A percentile compares a stretch with the other conserved stretches of the same genome.
Evolutionary conservation across 1,140 invertebrate genomes (phyloP).

Genomic region (Pogonomyrmex barbatus): DNA sequence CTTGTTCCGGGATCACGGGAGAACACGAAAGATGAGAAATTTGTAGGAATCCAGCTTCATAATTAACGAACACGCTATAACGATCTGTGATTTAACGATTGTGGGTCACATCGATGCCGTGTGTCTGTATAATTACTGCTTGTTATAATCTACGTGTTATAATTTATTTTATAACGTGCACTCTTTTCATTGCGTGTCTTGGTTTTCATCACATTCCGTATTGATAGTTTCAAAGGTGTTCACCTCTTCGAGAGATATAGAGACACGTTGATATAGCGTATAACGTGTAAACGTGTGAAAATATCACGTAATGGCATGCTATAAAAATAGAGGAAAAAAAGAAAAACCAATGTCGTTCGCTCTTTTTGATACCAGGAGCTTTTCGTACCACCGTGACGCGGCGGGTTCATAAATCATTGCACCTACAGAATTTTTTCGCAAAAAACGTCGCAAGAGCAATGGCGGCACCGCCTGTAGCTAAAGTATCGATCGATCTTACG

Average conservation of each 20-base stretch:
- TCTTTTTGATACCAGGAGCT: slow-evolving; percentile 53
- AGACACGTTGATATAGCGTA: slow-evolving; percentile 2
- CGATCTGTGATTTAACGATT: slow-evolving; percentile 41
- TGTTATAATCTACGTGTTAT: background rate
- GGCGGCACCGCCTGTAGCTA: slow-evolving; percentile 41
- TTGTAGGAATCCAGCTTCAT: slow-evolving; percentile 18
- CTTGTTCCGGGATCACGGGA: slow-evolving; percentile 21
- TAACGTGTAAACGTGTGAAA: slow-evolving; percentile 50
- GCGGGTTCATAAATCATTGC: slow-evolving; percentile 65
- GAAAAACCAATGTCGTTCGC: slow-evolving; percentile 34
- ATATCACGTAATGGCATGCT: slow-evolving; percentile 54
- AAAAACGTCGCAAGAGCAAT: slow-evolving; percentile 47
- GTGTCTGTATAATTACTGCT: slow-evolving; percentile 31
- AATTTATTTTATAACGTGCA: slow-evolving; percentile 7
- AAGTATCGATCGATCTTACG: slow-evolving; percentile 61
- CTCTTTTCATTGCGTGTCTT: background rate
- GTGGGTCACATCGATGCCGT: background rate
- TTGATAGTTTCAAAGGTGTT: background rate
- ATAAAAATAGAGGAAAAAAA: slow-evolving; percentile 39
- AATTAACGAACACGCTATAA: slow-evolving; percentile 48
- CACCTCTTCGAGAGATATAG: slow-evolving; percentile 1
- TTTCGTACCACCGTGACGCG: slow-evolving; percentile 58
- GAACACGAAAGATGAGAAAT: slow-evolving; percentile 29
- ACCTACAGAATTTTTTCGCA: slow-evolving; percentile 62
- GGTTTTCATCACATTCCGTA: background rate